Percentiles rank a stretch among this genome's conserved stretches.
These are phyloP conservation scores for Garrulus glandarius DNA, from an alignment of 2,797 vertebrate species.

Conservation along the genomic window DNA sequence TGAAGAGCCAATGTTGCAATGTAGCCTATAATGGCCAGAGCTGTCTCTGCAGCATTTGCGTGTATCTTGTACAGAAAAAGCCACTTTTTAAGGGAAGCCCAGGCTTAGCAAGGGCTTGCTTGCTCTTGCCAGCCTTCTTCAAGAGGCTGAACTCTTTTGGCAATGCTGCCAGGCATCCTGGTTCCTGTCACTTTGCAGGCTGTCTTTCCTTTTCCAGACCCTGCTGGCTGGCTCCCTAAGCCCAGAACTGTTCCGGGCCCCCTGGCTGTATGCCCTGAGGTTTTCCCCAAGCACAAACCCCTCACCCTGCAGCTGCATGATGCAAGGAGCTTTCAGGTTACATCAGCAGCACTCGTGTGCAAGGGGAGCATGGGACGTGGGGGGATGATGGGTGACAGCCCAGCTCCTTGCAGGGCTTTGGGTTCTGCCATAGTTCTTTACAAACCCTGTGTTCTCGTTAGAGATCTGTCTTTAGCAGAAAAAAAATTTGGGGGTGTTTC, in stretches of 20 bases:
- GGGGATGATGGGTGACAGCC: neutral
- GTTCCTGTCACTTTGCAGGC: neutral
- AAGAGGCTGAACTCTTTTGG: neutral
- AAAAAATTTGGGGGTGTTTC: neutral
- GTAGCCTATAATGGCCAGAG: neutral
- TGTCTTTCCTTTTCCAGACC: neutral
- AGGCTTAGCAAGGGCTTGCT: neutral
- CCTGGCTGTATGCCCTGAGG: neutral
- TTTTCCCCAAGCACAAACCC: neutral
- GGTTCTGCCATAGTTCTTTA: neutral
- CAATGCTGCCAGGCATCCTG: neutral
- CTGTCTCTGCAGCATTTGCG: neutral
- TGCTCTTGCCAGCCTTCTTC: neutral
- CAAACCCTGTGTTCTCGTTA: neutral
- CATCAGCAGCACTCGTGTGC: neutral
- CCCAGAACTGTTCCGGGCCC: neutral
- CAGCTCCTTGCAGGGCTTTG: neutral
- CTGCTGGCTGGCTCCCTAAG: neutral
- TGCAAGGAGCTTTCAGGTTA: conserved; percentile 18
- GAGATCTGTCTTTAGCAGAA: neutral
- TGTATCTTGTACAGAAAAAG: neutral
- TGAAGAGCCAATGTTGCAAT: neutral
- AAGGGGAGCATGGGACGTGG: rapidly evolving
- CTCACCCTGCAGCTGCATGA: neutral
- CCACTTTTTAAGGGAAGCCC: neutral